Conservation (phyloP, 2,888 invertebrate species). For the Plagodis dolabraria region DNA sequence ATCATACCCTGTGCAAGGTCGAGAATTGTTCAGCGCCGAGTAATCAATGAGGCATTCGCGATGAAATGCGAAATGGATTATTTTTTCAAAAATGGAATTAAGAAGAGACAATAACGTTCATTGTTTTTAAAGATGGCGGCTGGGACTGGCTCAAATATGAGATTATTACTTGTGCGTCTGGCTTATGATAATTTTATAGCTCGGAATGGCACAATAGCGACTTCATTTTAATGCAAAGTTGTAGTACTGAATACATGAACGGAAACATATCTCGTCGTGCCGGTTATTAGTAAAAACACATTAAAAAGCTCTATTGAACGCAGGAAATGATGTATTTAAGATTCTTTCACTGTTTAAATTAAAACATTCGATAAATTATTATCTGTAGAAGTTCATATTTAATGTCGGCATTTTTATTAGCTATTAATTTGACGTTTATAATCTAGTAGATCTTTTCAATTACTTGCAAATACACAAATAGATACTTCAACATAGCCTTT, state of each 20-base stretch:
- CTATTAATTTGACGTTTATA: conserved; percentile 24
- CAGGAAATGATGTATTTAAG: conserved; percentile 59
- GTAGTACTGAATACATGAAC: conserved; percentile 52
- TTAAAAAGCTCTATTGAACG: conserved; percentile 51
- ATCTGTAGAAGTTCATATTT: conserved; percentile 13
- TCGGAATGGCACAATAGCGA: conserved; percentile 63
- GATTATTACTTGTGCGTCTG: conserved; percentile 73
- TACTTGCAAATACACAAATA: conserved; percentile 11
- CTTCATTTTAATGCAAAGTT: conserved; percentile 63
- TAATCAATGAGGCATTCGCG: conserved; percentile 75
- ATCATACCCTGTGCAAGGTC: conserved; percentile 43
- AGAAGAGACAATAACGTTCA: conserved; percentile 84
- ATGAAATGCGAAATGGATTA: conserved; percentile 83
- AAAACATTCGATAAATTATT: conserved; percentile 25
- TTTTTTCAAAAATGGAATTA: conserved; percentile 85
- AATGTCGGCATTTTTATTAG: conserved; percentile 16
- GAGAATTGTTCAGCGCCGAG: conserved; percentile 41
- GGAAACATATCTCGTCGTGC: conserved; percentile 64
- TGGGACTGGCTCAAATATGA: conserved; percentile 70
- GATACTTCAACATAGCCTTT: conserved; percentile 7
- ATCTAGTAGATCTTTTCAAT: conserved; percentile 15
- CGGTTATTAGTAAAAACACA: conserved; percentile 53
- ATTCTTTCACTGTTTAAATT: conserved; percentile 47
- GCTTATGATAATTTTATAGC: conserved; percentile 78
- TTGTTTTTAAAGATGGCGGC: conserved; percentile 83